A percentile compares a stretch with the other conserved stretches of the same genome.
Conservation (phyloP, 2,113 vertebrate species). For the Hemicordylus capensis region DNA sequence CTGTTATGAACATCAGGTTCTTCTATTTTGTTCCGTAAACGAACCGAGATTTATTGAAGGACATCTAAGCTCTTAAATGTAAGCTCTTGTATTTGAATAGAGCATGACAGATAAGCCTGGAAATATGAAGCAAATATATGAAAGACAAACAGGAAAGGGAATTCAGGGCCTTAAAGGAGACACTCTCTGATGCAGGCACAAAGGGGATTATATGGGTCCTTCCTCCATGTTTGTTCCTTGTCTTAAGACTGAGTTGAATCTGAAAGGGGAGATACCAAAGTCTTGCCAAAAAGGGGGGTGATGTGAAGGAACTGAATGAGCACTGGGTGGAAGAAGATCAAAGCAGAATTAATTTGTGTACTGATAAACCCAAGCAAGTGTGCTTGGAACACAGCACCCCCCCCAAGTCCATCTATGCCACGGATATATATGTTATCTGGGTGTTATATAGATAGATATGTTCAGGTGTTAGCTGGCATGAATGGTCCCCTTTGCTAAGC, state of each 20-base stretch:
- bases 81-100: slow-evolving; percentile 27
- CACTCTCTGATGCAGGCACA: slow-evolving; percentile 15
- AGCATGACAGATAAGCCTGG: slow-evolving; percentile 36
- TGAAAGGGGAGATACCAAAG: slow-evolving; percentile 17
- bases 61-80: slow-evolving; percentile 34
- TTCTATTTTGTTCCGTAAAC: slow-evolving; percentile 57
- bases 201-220: neutral
- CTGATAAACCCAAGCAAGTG: no score
- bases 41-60: slow-evolving; percentile 36
- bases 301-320: neutral
- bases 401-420: no score
- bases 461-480: no score
- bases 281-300: slow-evolving; percentile 14
- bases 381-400: no score
- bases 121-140: neutral
- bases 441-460: no score
- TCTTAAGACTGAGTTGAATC: slow-evolving; percentile 12
- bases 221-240: slow-evolving; percentile 2
- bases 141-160: slow-evolving; percentile 36
- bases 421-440: no score
- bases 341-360: no score
- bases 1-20: slow-evolving; percentile 1
- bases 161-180: slow-evolving; percentile 27
- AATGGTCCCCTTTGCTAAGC: no score
- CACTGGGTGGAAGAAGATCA: no score